Base-by-base conservation (phyloP, 1,140 invertebrate species). In the Daktulosphaira vitifoliae region DNA sequence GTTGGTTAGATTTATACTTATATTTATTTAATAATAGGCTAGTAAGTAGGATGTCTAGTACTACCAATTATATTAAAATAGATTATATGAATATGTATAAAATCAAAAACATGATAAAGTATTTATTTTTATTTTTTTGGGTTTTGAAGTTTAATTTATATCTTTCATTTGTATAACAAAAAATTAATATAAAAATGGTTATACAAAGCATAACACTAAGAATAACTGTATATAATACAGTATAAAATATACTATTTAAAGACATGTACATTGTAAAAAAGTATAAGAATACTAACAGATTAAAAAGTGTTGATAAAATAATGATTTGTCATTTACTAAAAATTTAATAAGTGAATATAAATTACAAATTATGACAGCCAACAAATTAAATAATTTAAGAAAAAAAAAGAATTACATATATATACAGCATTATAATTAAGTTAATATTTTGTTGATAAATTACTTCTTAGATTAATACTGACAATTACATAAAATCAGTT, bases 401-500 rank as follows among this genome's bases (percentile, higher is more conserved):
- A 16, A 53, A 52, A 22, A 16, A 46, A 39, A 46, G 46, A 62
- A 48, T 7, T 33, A 62, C 26, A 62, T 62, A 62, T 62, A n/a
- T n/a, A 29, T 62, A 62, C 56, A 62, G 18, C 18, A 44, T 62
- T 62, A 62, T 25, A 62, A 25, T 46, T 6, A 48, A 48, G 42
- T 62, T 62, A 62, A 62, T 62, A 33, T 29, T 33, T 29, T 46
- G 26, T 62, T 56, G 6, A 59, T 26, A 62, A 29, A 29, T 48
- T 62, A 62, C 5, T 46, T 46, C 54, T 46, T 59, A 59, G 26
- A 48, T 62, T 62, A 62, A 62, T 62, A 62, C 56, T 62, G 56
- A 62, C 39, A 29, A 62, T 62, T 62, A 48, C 56, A 62, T 62
- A 62, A 62, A 46, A 62, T 62, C 56, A 62, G 56, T 25, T 62